Base-by-base conservation (phyloP, 2,888 invertebrate genomes). In the Gari tellinella region DNA sequence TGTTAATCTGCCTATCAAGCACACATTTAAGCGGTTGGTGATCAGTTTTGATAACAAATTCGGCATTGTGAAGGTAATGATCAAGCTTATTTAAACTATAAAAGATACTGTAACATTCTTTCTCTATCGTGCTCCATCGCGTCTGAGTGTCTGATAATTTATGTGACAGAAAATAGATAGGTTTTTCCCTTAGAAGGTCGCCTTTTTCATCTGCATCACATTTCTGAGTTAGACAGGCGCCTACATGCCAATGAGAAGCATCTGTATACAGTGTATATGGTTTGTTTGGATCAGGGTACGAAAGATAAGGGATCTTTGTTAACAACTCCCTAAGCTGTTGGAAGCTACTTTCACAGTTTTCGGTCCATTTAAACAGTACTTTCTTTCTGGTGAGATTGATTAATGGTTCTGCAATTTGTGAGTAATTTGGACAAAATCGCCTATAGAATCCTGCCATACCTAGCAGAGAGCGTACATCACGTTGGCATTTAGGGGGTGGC, bases 191-290 rank as follows among this genome's bases (percentile, higher is more conserved):
- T 49, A 31, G 5, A 31, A 31, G 10, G 10, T 31, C 31, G 5
- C 31, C 31, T 7, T 4, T 31, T 31, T 31, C 31, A 31, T 37
- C n/a, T 31, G 31, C 19, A 37, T 25, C 56, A 48, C 56, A 46
- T 46, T 37, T 37, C 31, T 70, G 63, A 43, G 43, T 56, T 0
- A 64, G 45, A 25, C 58, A 60, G 25, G 63, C 63, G 2, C 58
- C 63, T 23, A 52, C 57, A 25, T 52, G 48, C 10, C 25, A 5
- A 15, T 48, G 26, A 26, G 40, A 40, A 10, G 69, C 64, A 23
- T 74, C 69, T 40, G 69, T 65, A 37, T 76, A 77, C 17, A 68
- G 23, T 14, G 46, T 51, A 41, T 72, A 77, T 17, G 70, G 52
- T 21, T 55, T 49, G 21, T 67, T 64, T 5, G 49, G 31, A 26